Base-by-base conservation (phyloP, 2,888 invertebrate genomes). In the Hylaea fasciaria region DNA sequence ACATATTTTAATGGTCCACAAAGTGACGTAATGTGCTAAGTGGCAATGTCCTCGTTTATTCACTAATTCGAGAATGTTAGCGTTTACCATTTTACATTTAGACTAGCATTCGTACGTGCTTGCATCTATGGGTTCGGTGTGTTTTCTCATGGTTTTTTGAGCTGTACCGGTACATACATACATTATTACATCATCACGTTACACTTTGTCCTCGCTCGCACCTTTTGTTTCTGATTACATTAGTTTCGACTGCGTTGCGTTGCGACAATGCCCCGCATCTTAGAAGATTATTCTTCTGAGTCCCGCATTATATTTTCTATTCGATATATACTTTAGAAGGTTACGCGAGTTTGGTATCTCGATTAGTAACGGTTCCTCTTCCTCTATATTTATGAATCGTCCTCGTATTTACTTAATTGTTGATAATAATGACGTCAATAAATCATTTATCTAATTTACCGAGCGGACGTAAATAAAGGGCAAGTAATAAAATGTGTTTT, bases 381-480 rank as follows among this genome's bases (percentile, higher is more conserved):
- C 44, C 44, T 39, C 11, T 14, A 29, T 48, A 28, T 43, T 56
- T 65, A 63, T 56, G 61, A 48, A 60, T 65, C 53, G 62, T 61
- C 64, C 52, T 61, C 49, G 32, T 43, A 41, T 70, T 68, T 69
- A 48, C 55, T 37, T 65, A 69, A 71, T 65, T 58, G 63, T 52
- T 65, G 74, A 75, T 77, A 73, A 58, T 67, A 74, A 74, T 81
- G 83, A 83, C 82, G 82, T 83, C 82, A 82, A 71, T 71, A 57
- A 57, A 63, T 61, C 22, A 66, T 70, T 68, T 72, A 77, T 77
- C 73, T 66, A 59, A 68, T 68, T 72, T 68, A 71, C 64, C 62
- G 49, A 52, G 54, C 44, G 52, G 68, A 71, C 68, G 70, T 65
- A 72, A 72, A 64, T 70, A 70, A 66, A 74, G 70, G 69, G 67